These are phyloP conservation scores for Trachelipus rathkii DNA, from an alignment of 1,140 invertebrate genomes.

Conservation along the genomic window DNA sequence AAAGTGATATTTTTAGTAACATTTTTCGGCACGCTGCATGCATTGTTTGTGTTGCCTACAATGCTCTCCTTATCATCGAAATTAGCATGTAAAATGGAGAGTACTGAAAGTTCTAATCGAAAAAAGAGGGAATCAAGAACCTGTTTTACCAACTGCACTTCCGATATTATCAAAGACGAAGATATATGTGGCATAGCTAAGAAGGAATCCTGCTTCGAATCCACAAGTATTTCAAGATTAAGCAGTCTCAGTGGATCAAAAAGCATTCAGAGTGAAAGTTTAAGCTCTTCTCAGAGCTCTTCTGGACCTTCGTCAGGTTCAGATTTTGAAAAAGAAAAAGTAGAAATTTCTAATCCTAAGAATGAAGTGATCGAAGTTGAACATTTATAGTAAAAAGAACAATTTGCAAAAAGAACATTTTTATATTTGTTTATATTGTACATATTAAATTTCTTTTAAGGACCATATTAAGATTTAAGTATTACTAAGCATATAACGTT, in stretches of 20 bases:
- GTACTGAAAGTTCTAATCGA: background rate
- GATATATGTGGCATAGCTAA: background rate
- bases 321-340: background rate
- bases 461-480: too few relatives aligned
- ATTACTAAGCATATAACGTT: too few relatives aligned
- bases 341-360: background rate
- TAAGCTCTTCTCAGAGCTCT: background rate
- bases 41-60: conserved; percentile 85
- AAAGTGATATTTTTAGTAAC: conserved; percentile 96
- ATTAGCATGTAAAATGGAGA: background rate
- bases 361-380: background rate
- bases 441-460: too few relatives aligned
- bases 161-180: background rate
- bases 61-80: conserved; percentile 65
- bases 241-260: background rate
- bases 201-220: background rate
- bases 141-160: background rate
- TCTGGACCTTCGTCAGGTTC: background rate
- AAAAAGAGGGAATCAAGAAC: background rate
- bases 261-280: background rate
- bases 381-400: background rate
- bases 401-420: too few relatives aligned
- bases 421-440: too few relatives aligned
- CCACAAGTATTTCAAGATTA: background rate
- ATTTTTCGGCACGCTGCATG: conserved; percentile 88